Evolutionary conservation across 2,888 invertebrate genomes (phyloP).

Genomic region (Nebria salina): DNA sequence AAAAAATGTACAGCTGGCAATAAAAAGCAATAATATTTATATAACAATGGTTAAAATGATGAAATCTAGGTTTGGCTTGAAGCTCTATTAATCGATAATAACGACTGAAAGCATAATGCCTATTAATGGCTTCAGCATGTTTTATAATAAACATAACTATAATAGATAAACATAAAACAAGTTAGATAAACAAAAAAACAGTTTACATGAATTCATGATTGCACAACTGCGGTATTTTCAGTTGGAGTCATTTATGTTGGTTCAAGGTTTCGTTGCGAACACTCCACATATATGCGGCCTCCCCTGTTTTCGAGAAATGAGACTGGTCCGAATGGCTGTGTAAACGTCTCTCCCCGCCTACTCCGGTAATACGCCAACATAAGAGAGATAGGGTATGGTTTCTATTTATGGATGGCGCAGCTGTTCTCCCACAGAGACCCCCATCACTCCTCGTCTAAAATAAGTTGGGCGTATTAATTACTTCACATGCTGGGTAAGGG

Average conservation of each 20-base stretch:
- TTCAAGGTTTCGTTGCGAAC: neutral
- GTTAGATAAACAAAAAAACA: neutral
- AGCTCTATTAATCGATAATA: neutral
- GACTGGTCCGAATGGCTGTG: conserved; percentile 22
- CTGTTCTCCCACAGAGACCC: conserved; percentile 18
- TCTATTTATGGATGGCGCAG: conserved; percentile 35
- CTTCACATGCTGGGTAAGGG: conserved; percentile 21
- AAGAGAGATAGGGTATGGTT: conserved; percentile 15
- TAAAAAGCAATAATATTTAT: neutral
- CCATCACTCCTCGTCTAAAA: conserved; percentile 7
- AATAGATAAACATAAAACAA: neutral
- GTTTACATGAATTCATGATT: neutral
- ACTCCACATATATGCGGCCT: conserved; percentile 23
- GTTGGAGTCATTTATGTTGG: neutral
- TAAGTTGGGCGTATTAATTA: conserved; percentile 39
- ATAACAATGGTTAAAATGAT: neutral
- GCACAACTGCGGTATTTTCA: neutral
- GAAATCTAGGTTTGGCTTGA: neutral
- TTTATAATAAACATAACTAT: neutral
- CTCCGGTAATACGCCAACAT: conserved; percentile 11
- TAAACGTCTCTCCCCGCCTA: conserved; percentile 26
- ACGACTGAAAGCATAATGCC: neutral
- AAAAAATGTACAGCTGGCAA: neutral
- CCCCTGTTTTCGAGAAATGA: conserved; percentile 39
- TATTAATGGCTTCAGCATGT: neutral